These are phyloP conservation scores for Blera fallax DNA, from an alignment of 2,888 invertebrate genomes.

Conservation along the genomic window DNA sequence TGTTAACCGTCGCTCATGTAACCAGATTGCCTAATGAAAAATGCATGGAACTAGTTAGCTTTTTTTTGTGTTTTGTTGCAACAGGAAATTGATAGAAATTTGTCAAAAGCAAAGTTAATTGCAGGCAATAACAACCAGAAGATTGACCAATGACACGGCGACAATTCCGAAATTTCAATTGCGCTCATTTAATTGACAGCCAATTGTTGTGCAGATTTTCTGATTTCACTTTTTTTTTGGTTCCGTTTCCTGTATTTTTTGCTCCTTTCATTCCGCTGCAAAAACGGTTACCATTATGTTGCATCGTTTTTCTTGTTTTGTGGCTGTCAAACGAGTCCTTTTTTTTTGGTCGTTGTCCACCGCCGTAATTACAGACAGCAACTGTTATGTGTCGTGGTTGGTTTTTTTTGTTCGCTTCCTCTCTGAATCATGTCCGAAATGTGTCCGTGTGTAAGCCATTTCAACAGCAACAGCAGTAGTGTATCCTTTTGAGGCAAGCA, in stretches of 20 bases:
- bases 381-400: slow-evolving; percentile 62
- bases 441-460: slow-evolving; percentile 53
- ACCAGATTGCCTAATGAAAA: no score
- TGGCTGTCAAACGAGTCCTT: slow-evolving; percentile 62
- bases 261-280: slow-evolving; percentile 2
- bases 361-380: slow-evolving; percentile 69
- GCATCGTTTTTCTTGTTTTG: slow-evolving; percentile 53
- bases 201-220: slow-evolving; percentile 67
- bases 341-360: slow-evolving; percentile 27
- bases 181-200: slow-evolving; percentile 65
- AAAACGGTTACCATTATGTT: slow-evolving; percentile 6
- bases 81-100: slow-evolving; percentile 46
- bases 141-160: slow-evolving; percentile 20
- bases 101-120: slow-evolving; percentile 51
- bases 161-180: slow-evolving; percentile 64
- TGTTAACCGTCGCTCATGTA: no score
- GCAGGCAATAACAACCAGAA: slow-evolving; percentile 40
- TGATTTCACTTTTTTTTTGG: background rate
- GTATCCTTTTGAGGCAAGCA: slow-evolving; percentile 34
- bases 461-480: slow-evolving; percentile 30
- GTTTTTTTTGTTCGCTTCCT: background rate
- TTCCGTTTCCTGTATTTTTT: slow-evolving; percentile 8
- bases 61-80: background rate
- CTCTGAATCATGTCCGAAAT: slow-evolving; percentile 42
- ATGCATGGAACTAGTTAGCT: no score